Base-by-base conservation (phyloP, 2,888 invertebrate genomes). In the Siphonodentalium dalli region DNA sequence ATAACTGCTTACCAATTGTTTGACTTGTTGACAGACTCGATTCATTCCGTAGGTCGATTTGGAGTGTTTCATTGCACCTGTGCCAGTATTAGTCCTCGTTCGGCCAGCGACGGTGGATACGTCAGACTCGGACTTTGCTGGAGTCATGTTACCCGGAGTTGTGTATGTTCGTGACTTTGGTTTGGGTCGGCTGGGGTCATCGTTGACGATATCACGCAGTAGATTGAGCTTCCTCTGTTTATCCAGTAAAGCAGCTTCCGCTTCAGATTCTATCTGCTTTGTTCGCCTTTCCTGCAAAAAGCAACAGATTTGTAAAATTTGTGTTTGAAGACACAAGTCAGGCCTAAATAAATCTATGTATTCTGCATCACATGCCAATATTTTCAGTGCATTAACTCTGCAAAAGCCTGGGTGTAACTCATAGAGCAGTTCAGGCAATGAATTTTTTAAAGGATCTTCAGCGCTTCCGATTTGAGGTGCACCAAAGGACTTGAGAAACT, bases 171-270 rank as follows among this genome's bases (percentile, higher is more conserved):
- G 31, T 5, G 56, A 50, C 42, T 54, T 59, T 9, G 40, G 42
- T 0, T n/a, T 31, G n/a, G n/a, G n/a, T n/a, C n/a, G n/a, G n/a
- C n/a, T n/a, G 59, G 2, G 66, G 64, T 27, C 64, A 11, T 65
- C 62, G 49, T 77, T 74, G 26, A 80, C 62, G 28, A 81, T 77
- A 51, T 71, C 71, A 21, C 68, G 71, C 52, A 81, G 62, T 58
- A 75, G 63, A 42, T 72, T 71, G 42, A 80, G 58, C 43, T 76
- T 79, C 26, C 74, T 71, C 43, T 79, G 74, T 46, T 75, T 74
- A 43, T 72, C 69, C 42, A 65, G 58, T 21, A 80, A 56, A 38
- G 69, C 67, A 6, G 64, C 66, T 15, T 63, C 68, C 20, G 70
- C 63, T 37, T 78, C 71, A 8, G 63, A 59, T 23, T 77, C 72